These are phyloP conservation scores for Oncorhynchus nerka DNA, from an alignment of 2,113 vertebrate genomes.

Conservation along the genomic window DNA sequence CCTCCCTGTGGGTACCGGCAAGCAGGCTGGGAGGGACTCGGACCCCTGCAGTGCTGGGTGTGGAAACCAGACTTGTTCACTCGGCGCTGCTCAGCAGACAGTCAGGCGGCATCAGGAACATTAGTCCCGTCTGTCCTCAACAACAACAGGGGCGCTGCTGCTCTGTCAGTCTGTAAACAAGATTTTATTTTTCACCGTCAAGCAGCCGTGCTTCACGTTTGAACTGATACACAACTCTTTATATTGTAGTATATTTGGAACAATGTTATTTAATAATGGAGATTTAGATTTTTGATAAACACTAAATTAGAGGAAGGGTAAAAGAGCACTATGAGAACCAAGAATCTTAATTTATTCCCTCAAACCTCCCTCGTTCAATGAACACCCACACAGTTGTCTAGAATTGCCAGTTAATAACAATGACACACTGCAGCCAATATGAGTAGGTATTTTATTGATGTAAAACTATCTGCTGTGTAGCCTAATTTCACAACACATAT, in stretches of 20 bases:
- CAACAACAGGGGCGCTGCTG: not conserved
- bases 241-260: not conserved
- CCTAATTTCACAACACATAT: not conserved
- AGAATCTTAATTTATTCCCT: too few relatives aligned
- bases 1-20: conserved; percentile 56
- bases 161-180: not conserved
- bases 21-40: conserved; percentile 60
- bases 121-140: conserved; percentile 12
- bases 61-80: conserved; percentile 48
- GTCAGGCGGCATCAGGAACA: conserved; percentile 34
- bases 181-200: not conserved
- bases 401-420: too few relatives aligned
- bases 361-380: too few relatives aligned
- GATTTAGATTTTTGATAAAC: too few relatives aligned
- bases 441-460: not conserved
- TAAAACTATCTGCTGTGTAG: not conserved
- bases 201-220: not conserved
- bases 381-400: too few relatives aligned
- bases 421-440: not conserved
- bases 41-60: conserved; percentile 49
- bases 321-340: too few relatives aligned
- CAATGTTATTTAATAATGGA: not conserved
- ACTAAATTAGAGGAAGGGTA: too few relatives aligned
- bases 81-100: conserved; percentile 5
- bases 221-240: not conserved